A percentile compares a stretch with the other conserved stretches of the same genome.
phyloP scores from a whole-genome alignment of 2,797 vertebrate genomes.

The Gadopsis marmoratus region DNA sequence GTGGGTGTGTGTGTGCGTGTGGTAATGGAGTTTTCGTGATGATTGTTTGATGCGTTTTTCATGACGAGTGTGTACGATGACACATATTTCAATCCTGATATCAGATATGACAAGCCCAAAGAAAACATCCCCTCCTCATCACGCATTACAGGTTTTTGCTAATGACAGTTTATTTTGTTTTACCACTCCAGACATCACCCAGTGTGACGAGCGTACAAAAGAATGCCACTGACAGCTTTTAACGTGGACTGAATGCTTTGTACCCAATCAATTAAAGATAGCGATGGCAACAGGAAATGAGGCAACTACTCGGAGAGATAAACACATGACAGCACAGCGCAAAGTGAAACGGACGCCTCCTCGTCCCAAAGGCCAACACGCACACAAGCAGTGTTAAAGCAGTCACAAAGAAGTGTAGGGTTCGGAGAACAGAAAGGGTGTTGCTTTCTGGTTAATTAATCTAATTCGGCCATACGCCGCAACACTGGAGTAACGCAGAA shows the following conservation, averaged over 20 bases:
- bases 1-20: background rate
- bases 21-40: conserved; percentile 20
- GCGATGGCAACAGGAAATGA: conserved; percentile 53
- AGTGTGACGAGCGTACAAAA: conserved; percentile 40
- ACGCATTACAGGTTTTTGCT: background rate
- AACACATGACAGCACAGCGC: conserved; percentile 61
- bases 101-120: conserved; percentile 50
- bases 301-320: conserved; percentile 46
- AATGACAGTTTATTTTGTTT: background rate
- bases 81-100: conserved; percentile 25
- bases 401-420: conserved; percentile 13
- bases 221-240: conserved; percentile 46
- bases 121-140: conserved; percentile 56
- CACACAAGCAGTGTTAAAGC: too few species aligned
- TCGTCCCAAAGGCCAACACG: conserved; percentile 36
- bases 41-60: conserved; percentile 30
- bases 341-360: conserved; percentile 25
- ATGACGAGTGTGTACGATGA: conserved; percentile 21
- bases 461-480: background rate
- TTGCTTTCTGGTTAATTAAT: conserved; percentile 8
- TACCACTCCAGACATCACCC: conserved; percentile 32
- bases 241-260: conserved; percentile 24
- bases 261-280: conserved; percentile 34
- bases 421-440: background rate
- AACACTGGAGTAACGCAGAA: background rate